A percentile compares a stretch with the other conserved stretches of the same genome.
These are phyloP conservation scores for Hydropsyche tenuis DNA, from an alignment of 1,140 invertebrate genomes.

Conservation along the genomic window DNA sequence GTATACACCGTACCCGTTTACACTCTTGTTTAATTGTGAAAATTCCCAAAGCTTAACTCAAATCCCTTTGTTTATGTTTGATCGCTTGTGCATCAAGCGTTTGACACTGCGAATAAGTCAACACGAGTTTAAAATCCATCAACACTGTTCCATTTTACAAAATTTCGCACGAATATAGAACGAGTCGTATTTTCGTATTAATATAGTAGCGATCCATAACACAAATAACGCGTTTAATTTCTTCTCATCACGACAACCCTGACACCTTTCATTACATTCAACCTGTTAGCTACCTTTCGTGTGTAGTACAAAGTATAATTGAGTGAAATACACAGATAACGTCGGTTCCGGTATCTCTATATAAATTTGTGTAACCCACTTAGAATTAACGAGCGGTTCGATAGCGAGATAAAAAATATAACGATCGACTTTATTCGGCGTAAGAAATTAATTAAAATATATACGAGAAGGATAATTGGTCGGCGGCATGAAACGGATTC, in stretches of 20 bases:
- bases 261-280: background rate
- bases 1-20: no score
- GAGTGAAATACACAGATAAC: slow-evolving; percentile 24
- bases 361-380: slow-evolving; percentile 17
- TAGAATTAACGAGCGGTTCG: slow-evolving; percentile 9
- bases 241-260: background rate
- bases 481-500: background rate
- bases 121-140: no score
- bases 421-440: background rate
- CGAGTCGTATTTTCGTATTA: no score
- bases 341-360: slow-evolving; percentile 29
- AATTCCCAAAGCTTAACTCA: no score
- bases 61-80: no score
- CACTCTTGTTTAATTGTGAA: no score
- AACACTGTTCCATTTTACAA: no score
- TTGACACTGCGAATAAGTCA: no score
- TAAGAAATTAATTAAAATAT: background rate
- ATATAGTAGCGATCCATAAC: no score
- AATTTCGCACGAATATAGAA: no score
- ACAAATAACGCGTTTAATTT: no score
- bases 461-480: background rate
- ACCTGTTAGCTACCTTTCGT: background rate
- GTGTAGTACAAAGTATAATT: slow-evolving; percentile 24
- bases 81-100: no score
- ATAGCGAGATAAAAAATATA: background rate